These are phyloP conservation scores for Orgyia antiqua DNA, from an alignment of 2,888 invertebrate species.

Conservation along the genomic window DNA sequence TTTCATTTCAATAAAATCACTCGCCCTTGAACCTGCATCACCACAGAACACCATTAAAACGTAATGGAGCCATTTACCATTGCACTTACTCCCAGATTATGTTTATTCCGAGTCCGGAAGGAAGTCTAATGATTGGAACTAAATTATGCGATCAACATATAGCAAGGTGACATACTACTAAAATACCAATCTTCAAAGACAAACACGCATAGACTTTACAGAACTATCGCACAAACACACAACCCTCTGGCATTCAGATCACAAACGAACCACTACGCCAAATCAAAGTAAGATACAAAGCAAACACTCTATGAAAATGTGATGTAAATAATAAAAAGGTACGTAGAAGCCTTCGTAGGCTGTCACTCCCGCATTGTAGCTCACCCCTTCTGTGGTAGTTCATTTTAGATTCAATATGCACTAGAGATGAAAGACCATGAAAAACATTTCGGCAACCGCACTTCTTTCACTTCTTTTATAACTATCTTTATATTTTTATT, in stretches of 20 bases:
- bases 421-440: constrained; percentile 55
- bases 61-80: too few species aligned
- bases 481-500: constrained; percentile 17
- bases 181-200: constrained; percentile 10
- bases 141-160: too few species aligned
- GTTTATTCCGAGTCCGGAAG: too few species aligned
- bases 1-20: too few species aligned
- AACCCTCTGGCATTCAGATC: constrained; percentile 59
- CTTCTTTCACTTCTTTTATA: too few species aligned
- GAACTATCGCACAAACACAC: constrained; percentile 12
- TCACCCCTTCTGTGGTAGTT: constrained; percentile 57
- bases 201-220: constrained; percentile 8
- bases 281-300: constrained; percentile 73
- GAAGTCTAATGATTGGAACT: too few species aligned
- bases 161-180: too few species aligned
- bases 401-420: constrained; percentile 75
- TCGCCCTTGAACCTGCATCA: too few species aligned
- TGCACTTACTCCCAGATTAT: too few species aligned
- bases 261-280: constrained; percentile 69
- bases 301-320: constrained; percentile 77
- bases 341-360: constrained; percentile 46
- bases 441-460: constrained; percentile 46
- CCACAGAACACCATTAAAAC: too few species aligned
- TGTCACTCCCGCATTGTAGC: constrained; percentile 64
- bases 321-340: constrained; percentile 76